A percentile compares a stretch with the other conserved stretches of the same genome.
These are phyloP conservation scores for Thalassoma bifasciatum DNA, from an alignment of 2,113 vertebrate species.

Conservation along the genomic window DNA sequence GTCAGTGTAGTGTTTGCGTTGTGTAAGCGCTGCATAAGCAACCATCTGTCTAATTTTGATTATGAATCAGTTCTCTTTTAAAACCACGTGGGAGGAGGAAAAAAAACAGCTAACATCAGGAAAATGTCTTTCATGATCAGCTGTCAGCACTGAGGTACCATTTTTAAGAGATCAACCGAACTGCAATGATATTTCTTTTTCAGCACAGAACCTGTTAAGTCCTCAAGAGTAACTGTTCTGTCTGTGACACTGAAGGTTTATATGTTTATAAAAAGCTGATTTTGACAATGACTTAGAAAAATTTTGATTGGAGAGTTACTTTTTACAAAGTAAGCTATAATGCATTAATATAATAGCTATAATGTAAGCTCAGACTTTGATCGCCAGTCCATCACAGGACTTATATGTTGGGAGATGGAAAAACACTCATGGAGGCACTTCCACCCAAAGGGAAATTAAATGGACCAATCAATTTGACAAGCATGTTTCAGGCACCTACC, in stretches of 20 bases:
- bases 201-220: background rate
- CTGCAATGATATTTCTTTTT: background rate
- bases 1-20: slow-evolving; percentile 7
- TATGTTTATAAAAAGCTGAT: background rate
- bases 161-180: background rate
- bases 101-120: slow-evolving; percentile 20
- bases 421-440: too few relatives aligned
- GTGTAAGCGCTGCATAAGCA: slow-evolving; percentile 48
- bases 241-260: background rate
- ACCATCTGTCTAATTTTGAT: slow-evolving; percentile 35
- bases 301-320: background rate
- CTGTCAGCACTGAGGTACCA: background rate
- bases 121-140: background rate
- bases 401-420: too few relatives aligned
- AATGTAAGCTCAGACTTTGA: too few relatives aligned
- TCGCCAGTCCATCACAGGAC: too few relatives aligned
- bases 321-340: too few relatives aligned
- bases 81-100: background rate
- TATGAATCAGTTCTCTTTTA: slow-evolving; percentile 25
- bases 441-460: too few relatives aligned
- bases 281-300: background rate
- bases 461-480: too few relatives aligned
- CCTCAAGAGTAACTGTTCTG: background rate
- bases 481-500: too few relatives aligned
- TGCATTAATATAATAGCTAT: too few relatives aligned